These are phyloP conservation scores for Cirrhinus molitorella DNA, from an alignment of 2,797 vertebrate genomes.

Conservation along the genomic window DNA sequence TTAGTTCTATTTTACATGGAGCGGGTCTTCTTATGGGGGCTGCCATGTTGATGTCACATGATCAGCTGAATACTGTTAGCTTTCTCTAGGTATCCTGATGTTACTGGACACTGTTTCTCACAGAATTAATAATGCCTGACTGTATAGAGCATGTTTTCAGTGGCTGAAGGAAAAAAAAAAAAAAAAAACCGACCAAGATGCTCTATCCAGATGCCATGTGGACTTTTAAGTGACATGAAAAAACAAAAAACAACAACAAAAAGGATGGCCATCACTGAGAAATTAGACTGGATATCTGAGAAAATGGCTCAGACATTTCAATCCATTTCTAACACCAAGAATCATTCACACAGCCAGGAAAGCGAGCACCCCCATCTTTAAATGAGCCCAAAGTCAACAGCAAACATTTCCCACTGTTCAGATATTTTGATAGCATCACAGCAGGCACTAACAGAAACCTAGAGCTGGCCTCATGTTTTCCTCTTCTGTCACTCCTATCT, in stretches of 20 bases:
- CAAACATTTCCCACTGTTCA: slow-evolving; percentile 7
- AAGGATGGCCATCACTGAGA: not conserved
- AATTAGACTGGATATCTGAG: not conserved
- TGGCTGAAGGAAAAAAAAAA: not conserved
- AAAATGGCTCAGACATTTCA: not conserved
- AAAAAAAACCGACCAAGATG: not conserved
- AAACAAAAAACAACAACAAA: not conserved
- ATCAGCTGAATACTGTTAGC: not conserved
- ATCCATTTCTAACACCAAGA: slow-evolving; percentile 7
- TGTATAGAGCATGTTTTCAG: not conserved
- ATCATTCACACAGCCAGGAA: slow-evolving; percentile 8
- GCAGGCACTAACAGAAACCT: slow-evolving; percentile 61
- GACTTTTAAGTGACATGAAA: not conserved
- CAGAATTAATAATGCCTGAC: not conserved
- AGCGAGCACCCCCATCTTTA: slow-evolving; percentile 3
- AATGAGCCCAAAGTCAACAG: slow-evolving; percentile 20
- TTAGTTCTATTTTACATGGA: not conserved
- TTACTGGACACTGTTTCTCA: not conserved
- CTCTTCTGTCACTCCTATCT: slow-evolving; percentile 61
- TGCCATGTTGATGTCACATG: not conserved
- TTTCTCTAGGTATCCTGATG: not conserved
- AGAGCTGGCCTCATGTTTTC: slow-evolving; percentile 56
- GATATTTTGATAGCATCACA: slow-evolving; percentile 56
- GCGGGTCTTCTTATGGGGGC: not conserved
- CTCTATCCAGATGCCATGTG: no score